phyloP scores from a whole-genome alignment of 2,113 vertebrate species.

The Ammospiza caudacuta region DNA sequence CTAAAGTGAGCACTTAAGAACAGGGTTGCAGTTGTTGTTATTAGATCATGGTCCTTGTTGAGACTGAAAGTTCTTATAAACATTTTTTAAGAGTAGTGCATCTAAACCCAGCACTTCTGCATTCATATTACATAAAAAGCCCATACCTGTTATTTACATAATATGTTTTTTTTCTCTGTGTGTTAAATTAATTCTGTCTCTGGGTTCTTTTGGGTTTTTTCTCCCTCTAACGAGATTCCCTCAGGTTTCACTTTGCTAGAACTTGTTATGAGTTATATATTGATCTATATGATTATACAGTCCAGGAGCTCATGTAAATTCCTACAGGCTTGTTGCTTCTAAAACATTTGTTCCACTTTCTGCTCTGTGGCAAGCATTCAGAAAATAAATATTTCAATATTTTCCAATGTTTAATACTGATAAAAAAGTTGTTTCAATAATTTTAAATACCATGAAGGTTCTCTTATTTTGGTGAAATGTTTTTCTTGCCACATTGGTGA shows the following conservation, averaged over 20 bases:
- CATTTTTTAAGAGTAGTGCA: not conserved
- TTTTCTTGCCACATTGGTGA: not conserved
- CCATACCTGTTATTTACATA: not conserved
- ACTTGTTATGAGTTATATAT: not conserved
- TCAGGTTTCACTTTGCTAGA: not conserved
- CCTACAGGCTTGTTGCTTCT: not conserved
- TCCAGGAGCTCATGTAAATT: not conserved
- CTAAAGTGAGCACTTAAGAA: not conserved
- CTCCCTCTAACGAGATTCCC: not conserved
- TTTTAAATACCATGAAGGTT: not conserved
- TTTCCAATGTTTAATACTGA: not conserved
- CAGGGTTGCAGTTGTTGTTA: not conserved
- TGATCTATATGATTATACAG: not conserved
- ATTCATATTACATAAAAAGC: not conserved
- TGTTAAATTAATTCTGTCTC: not conserved
- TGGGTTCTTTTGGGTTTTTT: not conserved
- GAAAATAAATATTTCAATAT: not conserved
- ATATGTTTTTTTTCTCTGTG: accelerated
- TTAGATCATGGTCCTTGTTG: not conserved
- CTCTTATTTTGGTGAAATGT: not conserved
- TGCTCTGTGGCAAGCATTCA: not conserved
- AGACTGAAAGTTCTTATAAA: not conserved
- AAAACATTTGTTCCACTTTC: not conserved
- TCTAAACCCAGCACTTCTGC: not conserved
- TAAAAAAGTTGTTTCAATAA: not conserved